Percentiles rank a stretch among this genome's conserved stretches.
These are phyloP conservation scores for Zele albiditarsus DNA, from an alignment of 2,888 invertebrate genomes.

Conservation along the genomic window DNA sequence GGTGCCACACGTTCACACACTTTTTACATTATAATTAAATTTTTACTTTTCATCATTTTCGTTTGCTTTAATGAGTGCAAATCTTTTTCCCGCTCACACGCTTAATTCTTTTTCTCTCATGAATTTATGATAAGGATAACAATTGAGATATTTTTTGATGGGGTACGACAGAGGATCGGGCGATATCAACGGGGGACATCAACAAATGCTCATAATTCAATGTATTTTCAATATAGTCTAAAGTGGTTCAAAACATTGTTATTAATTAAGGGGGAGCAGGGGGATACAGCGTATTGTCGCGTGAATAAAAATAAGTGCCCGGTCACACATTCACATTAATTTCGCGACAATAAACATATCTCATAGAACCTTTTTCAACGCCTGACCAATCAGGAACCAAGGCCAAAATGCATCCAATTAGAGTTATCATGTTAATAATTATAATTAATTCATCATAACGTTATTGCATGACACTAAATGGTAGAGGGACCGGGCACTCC, in stretches of 20 bases:
- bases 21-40: constrained; percentile 50
- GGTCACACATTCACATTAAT: not conserved
- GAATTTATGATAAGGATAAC: constrained; percentile 8
- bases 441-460: constrained; percentile 15
- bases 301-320: constrained; percentile 15
- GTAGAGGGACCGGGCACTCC: constrained; percentile 20
- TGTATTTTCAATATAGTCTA: constrained; percentile 27
- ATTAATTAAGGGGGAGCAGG: constrained; percentile 13
- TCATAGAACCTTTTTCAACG: not conserved
- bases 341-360: constrained; percentile 26
- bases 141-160: constrained; percentile 9
- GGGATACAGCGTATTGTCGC: constrained; percentile 31
- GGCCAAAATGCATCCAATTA: constrained; percentile 33
- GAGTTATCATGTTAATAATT: constrained; percentile 30
- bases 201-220: constrained; percentile 31
- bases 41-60: constrained; percentile 37
- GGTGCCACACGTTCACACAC: constrained; percentile 69
- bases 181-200: constrained; percentile 31
- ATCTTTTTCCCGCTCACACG: constrained; percentile 36
- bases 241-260: constrained; percentile 35
- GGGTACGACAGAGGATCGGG: constrained; percentile 33
- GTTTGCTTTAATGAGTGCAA: constrained; percentile 31
- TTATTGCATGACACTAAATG: constrained; percentile 14
- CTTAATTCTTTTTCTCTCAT: constrained; percentile 31
- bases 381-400: constrained; percentile 12